Base-by-base conservation (phyloP, 2,888 invertebrate species). In the Eupsilia transversa region DNA sequence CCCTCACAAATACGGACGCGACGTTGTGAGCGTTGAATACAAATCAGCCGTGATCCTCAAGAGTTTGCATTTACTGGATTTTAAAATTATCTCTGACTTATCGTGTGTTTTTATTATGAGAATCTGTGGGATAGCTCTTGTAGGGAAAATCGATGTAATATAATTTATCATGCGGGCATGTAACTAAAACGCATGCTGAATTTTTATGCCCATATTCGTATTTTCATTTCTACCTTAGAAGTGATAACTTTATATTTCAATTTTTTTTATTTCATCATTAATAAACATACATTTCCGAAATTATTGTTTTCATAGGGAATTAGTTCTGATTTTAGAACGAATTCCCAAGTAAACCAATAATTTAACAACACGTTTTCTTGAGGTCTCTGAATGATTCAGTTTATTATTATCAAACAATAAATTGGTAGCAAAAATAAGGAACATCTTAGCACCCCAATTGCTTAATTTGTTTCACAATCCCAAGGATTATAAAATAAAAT, bases 1-100 rank as follows among this genome's bases (percentile, higher is more conserved):
- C 61, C 87, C 86, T 86, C 77, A 90, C 90, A 89, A 93, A 93
- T 93, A 93, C 87, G 92, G 87, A 88, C 77, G 84, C 82, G 82
- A 75, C 6, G 80, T 79, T 83, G 83, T 89, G 89, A 89, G 86
- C 75, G 66, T 84, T 88, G 94, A 94, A 94, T 94, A 94, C 92
- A 91, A 93, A 94, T 92, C 89, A 91, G 92, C 79, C 83, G 77
- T 77, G 83, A 81, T 83, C 87, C 88, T 89, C 90, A 90, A 90
- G 90, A 90, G 89, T 85, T 79, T 70, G 80, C 80, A 86, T 87
- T 83, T 82, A 82, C 88, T 79, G 81, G 85, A 86, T 89, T 91
- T 88, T 83, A 88, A 89, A 88, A 82, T 81, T 75, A 79, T 72
- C 71, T 74, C 46, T 35, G 76, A 65, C 59, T 75, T 83, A 77